Base-by-base conservation (phyloP, 2,888 invertebrate genomes). In the Amphipyra tragopoginis region DNA sequence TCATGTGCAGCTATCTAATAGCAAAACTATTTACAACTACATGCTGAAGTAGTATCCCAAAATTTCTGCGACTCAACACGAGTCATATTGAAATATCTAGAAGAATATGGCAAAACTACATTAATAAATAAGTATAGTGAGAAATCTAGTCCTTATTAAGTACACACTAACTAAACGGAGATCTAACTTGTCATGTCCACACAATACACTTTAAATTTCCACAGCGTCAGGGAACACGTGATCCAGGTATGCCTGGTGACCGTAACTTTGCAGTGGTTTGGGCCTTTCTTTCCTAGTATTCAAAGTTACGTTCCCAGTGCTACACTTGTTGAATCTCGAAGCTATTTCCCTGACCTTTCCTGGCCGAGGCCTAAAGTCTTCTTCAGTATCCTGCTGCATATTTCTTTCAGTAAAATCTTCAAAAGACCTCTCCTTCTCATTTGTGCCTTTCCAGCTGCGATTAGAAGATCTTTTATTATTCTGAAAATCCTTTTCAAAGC, bases 241-340 rank as follows among this genome's bases (percentile, higher is more conserved):
- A 81, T 96, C 95, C 77, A 96, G 93, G 86, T 96, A 96, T 64
- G 95, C 95, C 83, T 96, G 96, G 78, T 96, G 90, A 57, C 95
- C 96, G 76, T 91, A 95, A 75, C 94, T 94, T 80, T 96, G 96
- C 65, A 96, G 82, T 10, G 96, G 96, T 81, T 95, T 96, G 38
- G 96, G 96, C 84, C 96, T 92, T 9, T 92, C 87, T 68, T 89
- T 93, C 67, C 83, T 93, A 40, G 88, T 87, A 65, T 48, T 71
- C 55, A 81, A 75, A 48, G 85, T 85, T 62, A 80, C 81, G 63
- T 84, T 90, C 63, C 84, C 86, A 58, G 77, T 76, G 76, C 88
- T 91, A 62, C 88, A 89, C 62, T 86, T 90, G 65, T 94, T 90
- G 65, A 94, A 94, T 70, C 83, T 91, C 48, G 91, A 94, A 60